phyloP scores from a whole-genome alignment of 2,888 invertebrate genomes.

The Philonicus albiceps region DNA sequence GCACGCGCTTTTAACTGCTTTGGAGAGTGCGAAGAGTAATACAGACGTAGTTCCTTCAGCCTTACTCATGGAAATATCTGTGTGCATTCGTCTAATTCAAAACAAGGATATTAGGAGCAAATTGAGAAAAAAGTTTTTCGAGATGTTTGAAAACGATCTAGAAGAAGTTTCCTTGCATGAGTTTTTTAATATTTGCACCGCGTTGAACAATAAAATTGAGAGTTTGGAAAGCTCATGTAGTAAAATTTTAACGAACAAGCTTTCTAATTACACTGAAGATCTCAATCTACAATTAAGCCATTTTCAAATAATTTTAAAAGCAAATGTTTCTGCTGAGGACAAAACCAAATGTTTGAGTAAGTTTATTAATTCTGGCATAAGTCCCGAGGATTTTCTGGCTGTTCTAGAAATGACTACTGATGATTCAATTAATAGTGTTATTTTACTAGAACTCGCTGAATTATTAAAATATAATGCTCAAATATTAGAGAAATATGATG shows the following conservation, averaged over 20 bases:
- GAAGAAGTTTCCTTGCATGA: not conserved
- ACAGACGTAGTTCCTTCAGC: not conserved
- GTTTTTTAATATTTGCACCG: not conserved
- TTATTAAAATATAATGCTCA: not conserved
- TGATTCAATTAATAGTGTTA: not conserved
- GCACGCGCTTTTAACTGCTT: constrained; percentile 49
- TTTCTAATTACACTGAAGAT: not conserved
- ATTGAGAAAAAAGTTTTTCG: constrained; percentile 12
- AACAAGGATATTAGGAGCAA: constrained; percentile 27
- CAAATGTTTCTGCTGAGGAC: not conserved
- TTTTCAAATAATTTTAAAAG: not conserved
- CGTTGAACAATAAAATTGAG: not conserved
- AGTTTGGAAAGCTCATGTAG: not conserved
- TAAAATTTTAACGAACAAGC: not conserved
- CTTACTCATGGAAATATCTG: constrained; percentile 13
- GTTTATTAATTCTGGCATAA: not conserved
- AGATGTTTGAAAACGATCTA: not conserved
- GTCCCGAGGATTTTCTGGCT: not conserved
- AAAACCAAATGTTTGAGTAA: not conserved
- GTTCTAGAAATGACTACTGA: not conserved
- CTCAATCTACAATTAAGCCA: not conserved
- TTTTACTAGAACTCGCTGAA: not conserved
- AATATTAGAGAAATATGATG: not conserved
- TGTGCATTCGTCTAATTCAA: constrained; percentile 20
- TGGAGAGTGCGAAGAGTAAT: not conserved